Evolutionary conservation across 53 echinoderm and acorn worm genomes (phyloP), one percentile per base, ranked within the genome.

Genomic region (Zoroaster sp.): DNA sequence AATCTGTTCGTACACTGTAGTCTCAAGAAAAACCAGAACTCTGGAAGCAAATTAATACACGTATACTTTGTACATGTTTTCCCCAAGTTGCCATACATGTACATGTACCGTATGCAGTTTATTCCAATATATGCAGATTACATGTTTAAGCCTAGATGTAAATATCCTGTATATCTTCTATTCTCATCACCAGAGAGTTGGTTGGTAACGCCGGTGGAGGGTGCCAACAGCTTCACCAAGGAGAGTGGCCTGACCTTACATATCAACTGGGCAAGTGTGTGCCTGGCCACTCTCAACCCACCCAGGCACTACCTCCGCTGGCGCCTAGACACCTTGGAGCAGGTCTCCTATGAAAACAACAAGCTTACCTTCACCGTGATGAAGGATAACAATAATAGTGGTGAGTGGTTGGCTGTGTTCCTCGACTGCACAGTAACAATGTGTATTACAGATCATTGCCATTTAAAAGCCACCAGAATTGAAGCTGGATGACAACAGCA

Each of bases 161-260:
- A 74, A 30, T 53, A 53, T 38, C 86, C 70, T 9, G 20, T n/a
- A n/a, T 52, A n/a, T 66, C 68, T 20, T 35, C 34, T 44, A 41
- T 59, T 65, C 40, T 14, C 35, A 55, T 8, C 30, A 55, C 38
- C 86, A 92, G 93, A 92, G 77, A 92, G 93, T 40, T 90, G 93
- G 93, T 63, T 93, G 87, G 93, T 93, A 14, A 90, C 72, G 12
- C 93, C 90, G 6, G 69, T 70, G 53, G 46, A 87, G 28, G 90
- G 83, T 25, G 78, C 79, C 85, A 81, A 81, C 73, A 89, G 90
- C 40, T 87, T 90, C 71, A 49, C 90, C 47, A 86, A 87, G 17
- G 93, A 93, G 73, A 71, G 59, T 1, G 90, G 87, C 31, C 87
- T 93, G 87, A 90, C 90, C 5, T 72, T 93, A 32, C 90, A 93